Base-by-base conservation (phyloP, 2,113 vertebrate species). In the Chascanopsetta lugubris region DNA sequence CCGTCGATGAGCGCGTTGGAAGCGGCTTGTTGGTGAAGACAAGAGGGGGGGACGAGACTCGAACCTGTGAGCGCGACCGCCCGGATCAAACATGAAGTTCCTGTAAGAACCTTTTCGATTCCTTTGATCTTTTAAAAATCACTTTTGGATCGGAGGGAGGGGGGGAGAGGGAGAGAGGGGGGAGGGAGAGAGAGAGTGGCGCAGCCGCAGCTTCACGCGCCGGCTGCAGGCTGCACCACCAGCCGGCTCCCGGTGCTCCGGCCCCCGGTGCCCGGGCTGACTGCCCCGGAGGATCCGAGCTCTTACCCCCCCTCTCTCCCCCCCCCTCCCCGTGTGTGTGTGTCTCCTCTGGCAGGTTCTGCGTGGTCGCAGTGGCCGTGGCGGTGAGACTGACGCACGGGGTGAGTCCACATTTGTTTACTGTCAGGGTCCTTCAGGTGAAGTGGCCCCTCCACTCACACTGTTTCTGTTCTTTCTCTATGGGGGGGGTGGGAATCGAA, bases 401-500 rank as follows among this genome's bases (percentile, higher is more conserved):
- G 86, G 92, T 93, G 85, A 93, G 92, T 93, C 46, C 25, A 40
- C 5, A n/a, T 65, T 70, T 84, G 22, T 75, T 85, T 84, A 57
- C 59, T 48, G n/a, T 42, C 1, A 18, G 6, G 7, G 5, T 42
- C 13, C 12, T 38, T 17, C 34, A 38, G 34, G 17, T 40, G 38
- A n/a, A 40, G 38, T 40, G 38, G 38, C 38, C 17, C 6, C 34
- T 15, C 34, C 34, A 15, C 15, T n/a, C n/a, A n/a, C n/a, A n/a
- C n/a, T n/a, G n/a, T n/a, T n/a, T n/a, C n/a, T n/a, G n/a, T n/a
- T n/a, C n/a, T n/a, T n/a, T n/a, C n/a, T n/a, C n/a, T n/a, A n/a
- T n/a, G n/a, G n/a, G n/a, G n/a, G n/a, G n/a, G n/a, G n/a, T n/a
- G n/a, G n/a, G n/a, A 17, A 42, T 42, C 38, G 1, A 42, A 42